A percentile compares a stretch with the other conserved stretches of the same genome.
Evolutionary conservation across 2,888 invertebrate species (phyloP).

Genomic region (Dugesia japonica): DNA sequence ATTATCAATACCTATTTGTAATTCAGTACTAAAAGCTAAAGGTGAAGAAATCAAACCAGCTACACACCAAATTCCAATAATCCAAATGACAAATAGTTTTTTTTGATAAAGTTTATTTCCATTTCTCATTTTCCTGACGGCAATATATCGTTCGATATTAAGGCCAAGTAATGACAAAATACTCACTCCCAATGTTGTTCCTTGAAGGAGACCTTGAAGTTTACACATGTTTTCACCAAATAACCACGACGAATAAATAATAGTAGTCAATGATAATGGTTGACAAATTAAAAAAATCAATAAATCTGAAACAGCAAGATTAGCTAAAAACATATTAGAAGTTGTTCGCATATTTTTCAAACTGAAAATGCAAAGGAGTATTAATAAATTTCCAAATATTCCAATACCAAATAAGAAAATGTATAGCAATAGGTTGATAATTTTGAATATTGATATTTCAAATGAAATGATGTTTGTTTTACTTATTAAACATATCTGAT

Average conservation of each 20-base stretch:
- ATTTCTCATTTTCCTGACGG: background rate
- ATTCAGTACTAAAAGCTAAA: background rate
- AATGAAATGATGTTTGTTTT: background rate
- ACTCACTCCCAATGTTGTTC: background rate
- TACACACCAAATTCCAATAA: background rate
- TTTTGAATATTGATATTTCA: background rate
- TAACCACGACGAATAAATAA: background rate
- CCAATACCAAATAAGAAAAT: background rate
- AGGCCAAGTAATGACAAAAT: background rate
- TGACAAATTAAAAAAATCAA: background rate
- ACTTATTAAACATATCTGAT: background rate
- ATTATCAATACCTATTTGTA: background rate
- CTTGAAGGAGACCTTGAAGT: background rate
- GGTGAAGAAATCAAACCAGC: background rate
- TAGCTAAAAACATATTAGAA: background rate
- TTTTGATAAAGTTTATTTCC: background rate
- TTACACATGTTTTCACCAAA: background rate
- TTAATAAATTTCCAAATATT: background rate
- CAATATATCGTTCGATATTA: slow-evolving; percentile 11
- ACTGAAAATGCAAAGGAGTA: background rate
- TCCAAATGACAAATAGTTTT: background rate
- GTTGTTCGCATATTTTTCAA: background rate
- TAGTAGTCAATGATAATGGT: background rate
- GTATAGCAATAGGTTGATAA: background rate
- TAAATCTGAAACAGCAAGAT: background rate